phyloP scores from a whole-genome alignment of 2,888 invertebrate genomes.

The Polymixis flavicincta region DNA sequence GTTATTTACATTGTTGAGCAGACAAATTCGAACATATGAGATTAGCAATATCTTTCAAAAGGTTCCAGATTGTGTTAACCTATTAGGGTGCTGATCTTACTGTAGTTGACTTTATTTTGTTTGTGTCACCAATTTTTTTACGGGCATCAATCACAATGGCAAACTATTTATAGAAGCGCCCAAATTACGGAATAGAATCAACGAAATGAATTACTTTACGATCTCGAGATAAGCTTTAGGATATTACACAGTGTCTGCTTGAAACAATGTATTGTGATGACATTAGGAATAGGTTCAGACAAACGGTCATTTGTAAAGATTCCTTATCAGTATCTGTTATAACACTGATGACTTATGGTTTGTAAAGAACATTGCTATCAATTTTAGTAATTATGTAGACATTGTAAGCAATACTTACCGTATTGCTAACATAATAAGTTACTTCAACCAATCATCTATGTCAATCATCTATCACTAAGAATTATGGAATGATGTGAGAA shows the following conservation, averaged over 20 bases:
- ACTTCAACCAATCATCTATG: too few relatives aligned
- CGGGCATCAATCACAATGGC: too few relatives aligned
- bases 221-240: constrained; percentile 17
- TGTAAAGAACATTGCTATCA: constrained; percentile 15
- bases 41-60: too few relatives aligned
- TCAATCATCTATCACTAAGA: not conserved
- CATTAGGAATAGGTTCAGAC: constrained; percentile 25
- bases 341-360: constrained; percentile 11
- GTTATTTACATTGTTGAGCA: too few relatives aligned
- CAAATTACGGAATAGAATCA: not conserved
- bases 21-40: too few relatives aligned
- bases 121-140: too few relatives aligned
- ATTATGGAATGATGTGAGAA: not conserved
- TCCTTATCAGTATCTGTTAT: constrained; percentile 25
- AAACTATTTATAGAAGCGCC: too few relatives aligned
- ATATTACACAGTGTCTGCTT: constrained; percentile 17
- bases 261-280: constrained; percentile 28
- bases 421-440: not conserved
- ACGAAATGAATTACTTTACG: not conserved
- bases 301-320: constrained; percentile 28
- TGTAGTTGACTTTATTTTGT: not conserved
- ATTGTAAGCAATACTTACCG: constrained; percentile 3
- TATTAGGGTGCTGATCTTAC: not conserved
- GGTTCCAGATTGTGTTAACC: too few relatives aligned
- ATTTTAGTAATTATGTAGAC: constrained; percentile 12